Conservation (phyloP, 2,888 invertebrate genomes). For the Lasiommata megera region DNA sequence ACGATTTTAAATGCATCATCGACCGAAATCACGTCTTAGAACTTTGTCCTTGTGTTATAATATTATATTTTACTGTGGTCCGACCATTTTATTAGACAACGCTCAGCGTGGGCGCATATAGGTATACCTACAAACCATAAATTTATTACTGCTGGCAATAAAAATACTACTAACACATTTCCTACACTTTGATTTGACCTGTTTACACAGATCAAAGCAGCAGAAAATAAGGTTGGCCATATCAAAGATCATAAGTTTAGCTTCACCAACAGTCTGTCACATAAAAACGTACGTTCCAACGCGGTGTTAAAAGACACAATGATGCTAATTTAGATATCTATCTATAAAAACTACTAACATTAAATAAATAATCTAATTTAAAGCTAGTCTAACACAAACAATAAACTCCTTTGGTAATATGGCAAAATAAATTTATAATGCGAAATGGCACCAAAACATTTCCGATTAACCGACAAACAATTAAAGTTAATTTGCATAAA, state of each 20-base stretch:
- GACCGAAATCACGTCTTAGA: constrained; percentile 30
- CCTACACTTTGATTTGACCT: constrained; percentile 76
- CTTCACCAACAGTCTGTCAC: constrained; percentile 12
- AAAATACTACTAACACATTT: constrained; percentile 77
- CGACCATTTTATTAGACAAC: constrained; percentile 58
- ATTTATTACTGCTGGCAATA: constrained; percentile 71
- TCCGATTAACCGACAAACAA: too few relatives aligned
- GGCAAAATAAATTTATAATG: too few relatives aligned
- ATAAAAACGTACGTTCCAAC: constrained; percentile 1
- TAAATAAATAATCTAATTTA: too few relatives aligned
- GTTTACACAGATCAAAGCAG: constrained; percentile 77
- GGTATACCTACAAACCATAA: constrained; percentile 65
- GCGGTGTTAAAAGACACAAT: constrained; percentile 8
- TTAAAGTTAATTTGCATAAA: too few relatives aligned
- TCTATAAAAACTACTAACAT: too few relatives aligned
- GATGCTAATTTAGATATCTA: not conserved
- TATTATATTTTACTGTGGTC: constrained; percentile 51
- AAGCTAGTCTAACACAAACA: too few relatives aligned
- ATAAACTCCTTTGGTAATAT: too few relatives aligned
- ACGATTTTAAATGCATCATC: constrained; percentile 1
- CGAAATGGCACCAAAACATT: too few relatives aligned
- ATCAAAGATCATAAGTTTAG: constrained; percentile 51
- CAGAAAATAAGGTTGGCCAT: constrained; percentile 69
- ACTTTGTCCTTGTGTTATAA: constrained; percentile 51
- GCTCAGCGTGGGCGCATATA: constrained; percentile 64